Conservation (phyloP, 2,113 vertebrate species). For the Tachysurus fulvidraco region DNA sequence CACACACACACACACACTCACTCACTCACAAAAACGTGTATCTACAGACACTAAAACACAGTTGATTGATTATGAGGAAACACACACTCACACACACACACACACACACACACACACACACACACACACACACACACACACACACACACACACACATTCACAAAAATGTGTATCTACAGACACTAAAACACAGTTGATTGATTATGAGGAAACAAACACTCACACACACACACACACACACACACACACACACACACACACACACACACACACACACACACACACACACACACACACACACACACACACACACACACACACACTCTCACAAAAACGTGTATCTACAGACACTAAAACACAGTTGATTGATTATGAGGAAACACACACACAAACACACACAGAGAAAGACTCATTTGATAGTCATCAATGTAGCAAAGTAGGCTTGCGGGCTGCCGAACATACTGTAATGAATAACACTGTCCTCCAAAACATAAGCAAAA, state of each 20-base stretch:
- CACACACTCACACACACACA: too few species aligned
- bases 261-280: slow-evolving; percentile 15
- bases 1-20: too few species aligned
- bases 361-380: not conserved
- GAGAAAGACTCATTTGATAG: not conserved
- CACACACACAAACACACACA: not conserved
- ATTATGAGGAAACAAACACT: too few species aligned
- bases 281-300: not conserved
- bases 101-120: too few species aligned
- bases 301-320: not conserved
- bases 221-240: not conserved
- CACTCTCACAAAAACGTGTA: not conserved
- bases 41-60: too few species aligned
- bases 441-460: not conserved
- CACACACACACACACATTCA: too few species aligned
- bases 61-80: too few species aligned
- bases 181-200: too few species aligned
- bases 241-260: not conserved
- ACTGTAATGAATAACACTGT: slow-evolving; percentile 22
- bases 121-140: too few species aligned
- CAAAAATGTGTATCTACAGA: too few species aligned
- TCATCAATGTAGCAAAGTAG: not conserved
- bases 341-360: not conserved
- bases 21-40: too few species aligned
- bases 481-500: slow-evolving; percentile 4